These are phyloP conservation scores for Catamblyrhynchus diadema DNA, from an alignment of 2,797 vertebrate species.

Conservation along the genomic window DNA sequence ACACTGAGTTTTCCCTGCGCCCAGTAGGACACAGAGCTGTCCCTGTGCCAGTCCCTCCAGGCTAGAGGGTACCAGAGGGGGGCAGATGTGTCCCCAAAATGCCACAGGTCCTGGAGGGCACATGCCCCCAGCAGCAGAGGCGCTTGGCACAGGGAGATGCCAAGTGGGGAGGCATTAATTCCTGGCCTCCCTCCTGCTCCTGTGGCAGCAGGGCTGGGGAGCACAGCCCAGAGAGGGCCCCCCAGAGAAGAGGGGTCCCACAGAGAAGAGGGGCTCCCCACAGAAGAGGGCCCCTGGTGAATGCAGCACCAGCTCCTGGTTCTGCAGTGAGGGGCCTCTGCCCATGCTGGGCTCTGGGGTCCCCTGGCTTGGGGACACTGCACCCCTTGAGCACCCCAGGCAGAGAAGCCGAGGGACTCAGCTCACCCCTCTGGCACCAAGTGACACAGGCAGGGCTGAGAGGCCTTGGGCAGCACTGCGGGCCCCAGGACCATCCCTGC, in stretches of 20 bases:
- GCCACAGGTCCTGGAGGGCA: background rate
- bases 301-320: background rate
- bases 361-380: background rate
- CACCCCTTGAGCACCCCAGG: fast-evolving
- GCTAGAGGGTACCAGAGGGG: background rate
- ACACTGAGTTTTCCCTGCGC: background rate
- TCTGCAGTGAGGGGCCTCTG: constrained; percentile 1
- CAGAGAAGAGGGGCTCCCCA: constrained; percentile 18
- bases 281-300: background rate
- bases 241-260: background rate
- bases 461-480: background rate
- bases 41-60: background rate
- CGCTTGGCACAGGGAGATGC: background rate
- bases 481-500: background rate
- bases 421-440: background rate
- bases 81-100: background rate
- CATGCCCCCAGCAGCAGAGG: fast-evolving
- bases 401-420: background rate
- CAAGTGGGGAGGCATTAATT: fast-evolving
- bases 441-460: background rate
- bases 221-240: background rate
- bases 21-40: background rate
- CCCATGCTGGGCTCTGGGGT: background rate
- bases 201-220: background rate
- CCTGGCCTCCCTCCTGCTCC: background rate